Base-by-base conservation (phyloP, 2,888 invertebrate genomes). In the Aleiodes leptofemur region DNA sequence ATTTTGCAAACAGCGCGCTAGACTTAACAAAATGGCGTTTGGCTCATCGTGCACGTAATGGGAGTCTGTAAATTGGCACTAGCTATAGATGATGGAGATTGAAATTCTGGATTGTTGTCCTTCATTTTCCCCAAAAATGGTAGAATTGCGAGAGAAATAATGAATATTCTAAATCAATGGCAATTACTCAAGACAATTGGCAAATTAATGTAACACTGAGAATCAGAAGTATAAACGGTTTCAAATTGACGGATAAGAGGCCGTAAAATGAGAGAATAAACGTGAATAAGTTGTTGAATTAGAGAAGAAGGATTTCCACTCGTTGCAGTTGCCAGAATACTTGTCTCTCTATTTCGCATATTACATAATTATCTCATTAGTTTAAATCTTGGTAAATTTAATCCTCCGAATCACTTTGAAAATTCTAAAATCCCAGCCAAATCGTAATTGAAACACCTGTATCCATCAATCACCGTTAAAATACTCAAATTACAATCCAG, bases 351-450 rank as follows among this genome's bases (percentile, higher is more conserved):
- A 43, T 61, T 13, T 34, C 69, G 76, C 79, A 81, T 80, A 82
- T 83, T 79, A 78, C 80, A 79, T 82, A 82, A 81, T 83, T 79
- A 81, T 78, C 81, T 82, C 80, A 83, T 83, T 82, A 82, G 78
- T 64, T 64, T 59, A 59, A 59, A 34, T 59, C 74, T 77, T 74
- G 69, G 79, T 79, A 80, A 76, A 78, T 81, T 78, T 64, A 64
- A 64, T 64, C 16, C 64, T 5, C 23, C 4, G 43, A 64, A 64
- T 64, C 64, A 48, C 64, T 64, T 48, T 43, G 43, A 64, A 48
- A 64, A 64, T 43, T 43, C 64, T 48, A 23, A 64, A 43, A 64
- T 64, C 29, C 43, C 13, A 43, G 64, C 64, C 64, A 64, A 64
- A 64, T 16, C 9, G 31, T 59, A 59, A 59, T 59, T 59, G 31